These are phyloP conservation scores for Harlomillsia oculata DNA, from an alignment of 1,140 invertebrate genomes.

Conservation along the genomic window DNA sequence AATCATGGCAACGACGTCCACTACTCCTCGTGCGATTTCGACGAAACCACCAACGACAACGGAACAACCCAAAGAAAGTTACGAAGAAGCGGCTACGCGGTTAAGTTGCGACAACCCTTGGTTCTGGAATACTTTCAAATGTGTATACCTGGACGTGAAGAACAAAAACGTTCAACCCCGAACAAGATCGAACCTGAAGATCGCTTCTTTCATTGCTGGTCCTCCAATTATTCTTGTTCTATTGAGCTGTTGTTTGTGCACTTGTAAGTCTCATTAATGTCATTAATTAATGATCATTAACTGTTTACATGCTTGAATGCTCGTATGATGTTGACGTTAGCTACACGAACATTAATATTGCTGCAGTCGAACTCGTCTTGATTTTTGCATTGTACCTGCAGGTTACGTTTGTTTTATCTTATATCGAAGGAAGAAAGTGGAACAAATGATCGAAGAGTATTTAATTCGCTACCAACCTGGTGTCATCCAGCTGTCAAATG, in stretches of 20 bases:
- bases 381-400: neutral
- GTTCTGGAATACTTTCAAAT: slow-evolving; percentile 30
- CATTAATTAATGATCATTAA: no score
- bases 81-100: neutral
- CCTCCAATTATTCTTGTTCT: neutral
- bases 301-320: no score
- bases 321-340: neutral
- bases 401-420: neutral
- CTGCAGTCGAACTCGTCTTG: neutral
- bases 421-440: neutral
- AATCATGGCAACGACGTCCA: no score
- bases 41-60: no score
- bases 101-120: slow-evolving; percentile 25
- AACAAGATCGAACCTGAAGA: slow-evolving; percentile 14
- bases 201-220: slow-evolving; percentile 2
- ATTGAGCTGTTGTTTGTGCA: neutral
- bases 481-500: slow-evolving; percentile 8
- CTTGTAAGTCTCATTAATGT: neutral
- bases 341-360: neutral
- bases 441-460: neutral
- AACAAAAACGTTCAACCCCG: neutral
- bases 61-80: no score
- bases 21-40: no score
- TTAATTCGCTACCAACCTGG: slow-evolving; percentile 3
- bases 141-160: slow-evolving; percentile 18